phyloP scores from a whole-genome alignment of 2,888 invertebrate species.

The Homarus gammarus region DNA sequence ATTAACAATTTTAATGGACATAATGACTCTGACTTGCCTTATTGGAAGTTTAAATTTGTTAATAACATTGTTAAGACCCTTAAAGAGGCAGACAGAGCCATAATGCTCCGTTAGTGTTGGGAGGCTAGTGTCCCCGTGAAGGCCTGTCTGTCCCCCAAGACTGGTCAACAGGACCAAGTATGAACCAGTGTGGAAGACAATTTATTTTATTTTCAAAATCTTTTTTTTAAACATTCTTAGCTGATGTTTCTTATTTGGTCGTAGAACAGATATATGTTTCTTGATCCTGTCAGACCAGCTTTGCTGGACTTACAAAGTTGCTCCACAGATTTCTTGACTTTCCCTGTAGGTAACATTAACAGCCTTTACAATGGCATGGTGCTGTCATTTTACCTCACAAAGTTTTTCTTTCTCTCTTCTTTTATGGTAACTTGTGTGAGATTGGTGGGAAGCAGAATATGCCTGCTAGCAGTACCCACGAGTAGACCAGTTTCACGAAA shows the following conservation, averaged over 20 bases:
- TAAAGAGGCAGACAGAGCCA: not conserved
- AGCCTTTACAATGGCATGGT: constrained; percentile 6
- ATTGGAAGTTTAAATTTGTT: constrained; percentile 6
- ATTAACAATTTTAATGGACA: constrained; percentile 20
- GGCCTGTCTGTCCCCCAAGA: constrained; percentile 32
- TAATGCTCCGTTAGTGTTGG: not conserved
- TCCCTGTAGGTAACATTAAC: constrained; percentile 29
- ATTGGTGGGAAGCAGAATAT: constrained; percentile 7
- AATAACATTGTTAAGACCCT: not conserved
- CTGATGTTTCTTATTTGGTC: not conserved
- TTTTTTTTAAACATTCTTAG: not conserved
- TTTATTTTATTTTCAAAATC: not conserved
- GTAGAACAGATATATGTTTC: not conserved
- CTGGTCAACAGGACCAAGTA: constrained; percentile 24
- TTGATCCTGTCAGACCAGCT: constrained; percentile 1
- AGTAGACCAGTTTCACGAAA: not conserved
- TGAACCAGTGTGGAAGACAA: not conserved
- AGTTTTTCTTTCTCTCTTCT: constrained; percentile 11
- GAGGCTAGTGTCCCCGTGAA: constrained; percentile 33
- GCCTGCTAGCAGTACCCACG: not conserved
- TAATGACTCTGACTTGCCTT: not conserved
- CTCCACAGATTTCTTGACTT: constrained; percentile 17
- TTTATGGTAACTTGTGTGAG: not conserved
- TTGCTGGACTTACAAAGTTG: constrained; percentile 31
- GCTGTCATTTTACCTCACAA: constrained; percentile 28